A percentile compares a stretch with the other conserved stretches of the same genome.
Conservation (phyloP, 2,888 invertebrate genomes). For the Trissoscelio sp. region DNA sequence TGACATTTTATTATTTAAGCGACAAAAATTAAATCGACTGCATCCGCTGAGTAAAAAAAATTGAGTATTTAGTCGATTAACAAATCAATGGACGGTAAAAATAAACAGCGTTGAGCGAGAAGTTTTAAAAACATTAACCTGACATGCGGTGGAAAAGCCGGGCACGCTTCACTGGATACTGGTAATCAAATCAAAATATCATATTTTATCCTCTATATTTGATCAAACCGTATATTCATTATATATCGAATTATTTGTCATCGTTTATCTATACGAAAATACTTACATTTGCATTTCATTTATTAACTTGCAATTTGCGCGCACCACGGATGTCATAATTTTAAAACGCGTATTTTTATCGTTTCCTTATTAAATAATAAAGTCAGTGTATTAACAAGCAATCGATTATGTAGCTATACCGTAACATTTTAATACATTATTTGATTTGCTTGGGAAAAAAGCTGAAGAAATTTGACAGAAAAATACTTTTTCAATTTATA, state of each 20-base stretch:
- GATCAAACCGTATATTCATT: constrained; percentile 24
- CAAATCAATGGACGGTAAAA: constrained; percentile 40
- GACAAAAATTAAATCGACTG: constrained; percentile 43
- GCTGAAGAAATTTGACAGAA: too few relatives aligned
- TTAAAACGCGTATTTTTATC: constrained; percentile 26
- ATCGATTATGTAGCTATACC: constrained; percentile 13
- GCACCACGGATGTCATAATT: constrained; percentile 13
- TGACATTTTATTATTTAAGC: constrained; percentile 32
- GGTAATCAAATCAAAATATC: constrained; percentile 53
- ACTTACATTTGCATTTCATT: constrained; percentile 28
- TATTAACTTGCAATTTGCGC: constrained; percentile 23
- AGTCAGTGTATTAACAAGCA: constrained; percentile 7
- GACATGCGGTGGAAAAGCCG: constrained; percentile 13
- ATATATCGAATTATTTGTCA: constrained; percentile 12
- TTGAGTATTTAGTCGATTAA: constrained; percentile 24
- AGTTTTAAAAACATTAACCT: constrained; percentile 38
- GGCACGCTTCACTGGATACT: constrained; percentile 4
- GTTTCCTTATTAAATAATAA: constrained; percentile 32
- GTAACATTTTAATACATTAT: constrained; percentile 11
- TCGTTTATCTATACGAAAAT: constrained; percentile 21
- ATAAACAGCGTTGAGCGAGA: constrained; percentile 21
- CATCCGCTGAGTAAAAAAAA: constrained; percentile 12
- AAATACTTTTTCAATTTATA: too few relatives aligned
- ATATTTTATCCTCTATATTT: constrained; percentile 52
- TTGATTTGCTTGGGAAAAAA: constrained; percentile 24